These are phyloP conservation scores for Cyrtorhinus lividipennis DNA, from an alignment of 1,140 invertebrate genomes.

Conservation along the genomic window DNA sequence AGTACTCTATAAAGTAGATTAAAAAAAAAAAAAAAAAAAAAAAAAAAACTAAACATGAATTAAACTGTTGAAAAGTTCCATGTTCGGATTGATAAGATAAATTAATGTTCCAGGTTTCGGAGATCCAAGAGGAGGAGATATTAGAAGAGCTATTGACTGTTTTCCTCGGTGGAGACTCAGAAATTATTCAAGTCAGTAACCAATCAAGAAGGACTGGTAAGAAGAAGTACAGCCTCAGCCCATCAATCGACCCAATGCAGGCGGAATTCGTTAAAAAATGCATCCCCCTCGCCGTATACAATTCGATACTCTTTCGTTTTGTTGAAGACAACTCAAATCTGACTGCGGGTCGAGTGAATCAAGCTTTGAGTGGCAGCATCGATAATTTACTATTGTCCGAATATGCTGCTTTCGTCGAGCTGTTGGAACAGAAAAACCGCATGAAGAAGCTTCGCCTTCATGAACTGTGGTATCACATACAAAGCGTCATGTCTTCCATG, in stretches of 20 bases:
- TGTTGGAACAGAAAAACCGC: conserved; percentile 70
- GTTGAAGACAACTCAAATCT: conserved; percentile 38
- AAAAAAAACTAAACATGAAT: no score
- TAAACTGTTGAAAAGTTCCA: no score
- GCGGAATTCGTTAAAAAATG: conserved; percentile 65
- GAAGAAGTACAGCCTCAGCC: conserved; percentile 29
- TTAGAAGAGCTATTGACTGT: conserved; percentile 73
- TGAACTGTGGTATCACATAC: conserved; percentile 79
- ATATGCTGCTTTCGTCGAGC: conserved; percentile 50
- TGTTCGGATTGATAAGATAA: no score
- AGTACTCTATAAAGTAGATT: no score
- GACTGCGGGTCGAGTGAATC: conserved; percentile 78
- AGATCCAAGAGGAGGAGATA: conserved; percentile 74
- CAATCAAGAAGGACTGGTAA: conserved; percentile 41
- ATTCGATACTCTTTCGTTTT: conserved; percentile 72
- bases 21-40: no score
- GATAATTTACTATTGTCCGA: conserved; percentile 47
- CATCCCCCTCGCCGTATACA: conserved; percentile 69
- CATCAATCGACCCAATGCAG: conserved; percentile 45
- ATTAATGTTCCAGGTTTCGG: no score
- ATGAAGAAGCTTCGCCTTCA: conserved; percentile 63
- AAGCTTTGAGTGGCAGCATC: conserved; percentile 76
- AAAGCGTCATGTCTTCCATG: conserved; percentile 70
- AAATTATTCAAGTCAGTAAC: conserved; percentile 52
- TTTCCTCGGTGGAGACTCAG: conserved; percentile 58